Evolutionary conservation across 2,797 vertebrate species (phyloP), one percentile per base, ranked within the genome.

Genomic region (Lithobates pipiens): DNA sequence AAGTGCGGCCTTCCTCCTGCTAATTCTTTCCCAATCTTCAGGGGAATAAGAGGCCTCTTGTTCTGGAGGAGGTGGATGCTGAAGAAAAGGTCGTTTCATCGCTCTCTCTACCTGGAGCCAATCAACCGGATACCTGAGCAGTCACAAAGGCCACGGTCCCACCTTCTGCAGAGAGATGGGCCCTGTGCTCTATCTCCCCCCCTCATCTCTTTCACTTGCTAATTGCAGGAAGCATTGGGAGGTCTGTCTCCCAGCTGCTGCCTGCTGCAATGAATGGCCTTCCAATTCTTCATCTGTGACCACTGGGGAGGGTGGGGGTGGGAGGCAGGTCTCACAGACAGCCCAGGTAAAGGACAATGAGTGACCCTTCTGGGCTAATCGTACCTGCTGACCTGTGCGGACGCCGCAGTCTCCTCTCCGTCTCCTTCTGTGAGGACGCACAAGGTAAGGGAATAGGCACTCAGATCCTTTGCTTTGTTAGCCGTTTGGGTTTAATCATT

Each of bases 171-270:
- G 74, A 57, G 77, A 42, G 83, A 80, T 76, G 82, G 61, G 82
- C 86, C 86, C 61, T 39, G 80, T 42, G 65, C 68, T 81, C 44
- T 88, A 3, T 90, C 88, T 88, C 25, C 18, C 16, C 23, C 82
- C 84, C 85, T 88, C 10, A 9, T 89, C 88, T 87, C 75, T 88
- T 88, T 88, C 82, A 88, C 21, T 0, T 68, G 82, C 77, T 89
- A 90, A 90, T 89, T 46, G 10, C 82, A 89, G 89, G 89, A 88
- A 88, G 67, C 18, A 32, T 46, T 0, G 86, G 16, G 74, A 67
- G 79, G 8, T 86, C 84, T 74, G 32, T 80, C 85, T 67, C 77
- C 74, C 85, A 80, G 75, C 50, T 80, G 81, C 0, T 2, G 67
- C 39, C 27, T 80, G 29, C 44, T 34, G 78, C 84, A 79, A 88